Conservation (phyloP, 2,797 vertebrate genomes). For the Phataginus tricuspis region DNA sequence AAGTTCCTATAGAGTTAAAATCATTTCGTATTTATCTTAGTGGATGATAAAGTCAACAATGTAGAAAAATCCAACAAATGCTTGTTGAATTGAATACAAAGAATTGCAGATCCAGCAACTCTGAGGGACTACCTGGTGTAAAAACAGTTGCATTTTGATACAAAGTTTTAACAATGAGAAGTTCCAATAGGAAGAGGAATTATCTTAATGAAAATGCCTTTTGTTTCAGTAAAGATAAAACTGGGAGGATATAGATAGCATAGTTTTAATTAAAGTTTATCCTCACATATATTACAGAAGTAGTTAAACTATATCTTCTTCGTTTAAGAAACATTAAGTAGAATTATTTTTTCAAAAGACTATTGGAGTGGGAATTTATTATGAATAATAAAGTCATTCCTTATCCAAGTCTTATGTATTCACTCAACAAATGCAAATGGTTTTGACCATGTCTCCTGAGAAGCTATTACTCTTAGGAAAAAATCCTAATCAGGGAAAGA, state of each 20-base stretch:
- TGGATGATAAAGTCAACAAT: background rate
- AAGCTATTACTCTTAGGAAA: conserved; percentile 31
- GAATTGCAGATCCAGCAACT: conserved; percentile 15
- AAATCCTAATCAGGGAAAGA: conserved; percentile 42
- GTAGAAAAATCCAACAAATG: background rate
- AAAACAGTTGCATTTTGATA: background rate
- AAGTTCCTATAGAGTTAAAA: conserved; percentile 4
- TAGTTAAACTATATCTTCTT: background rate
- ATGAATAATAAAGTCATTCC: background rate
- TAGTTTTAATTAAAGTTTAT: background rate
- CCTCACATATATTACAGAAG: background rate
- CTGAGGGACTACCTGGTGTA: background rate
- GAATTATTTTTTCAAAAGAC: conserved; percentile 20
- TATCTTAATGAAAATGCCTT: conserved; percentile 20
- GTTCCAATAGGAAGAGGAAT: background rate
- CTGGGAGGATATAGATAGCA: background rate
- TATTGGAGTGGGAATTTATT: background rate
- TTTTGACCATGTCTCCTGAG: background rate
- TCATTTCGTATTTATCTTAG: conserved; percentile 26
- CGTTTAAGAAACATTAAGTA: background rate
- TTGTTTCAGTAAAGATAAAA: background rate
- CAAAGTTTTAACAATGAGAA: conserved; percentile 6
- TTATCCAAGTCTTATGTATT: background rate
- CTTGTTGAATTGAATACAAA: background rate
- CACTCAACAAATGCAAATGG: conserved; percentile 31